Evolutionary conservation across 2,888 invertebrate species (phyloP), one percentile per base, ranked within the genome.

Genomic region (Dinocampus coccinellae): DNA sequence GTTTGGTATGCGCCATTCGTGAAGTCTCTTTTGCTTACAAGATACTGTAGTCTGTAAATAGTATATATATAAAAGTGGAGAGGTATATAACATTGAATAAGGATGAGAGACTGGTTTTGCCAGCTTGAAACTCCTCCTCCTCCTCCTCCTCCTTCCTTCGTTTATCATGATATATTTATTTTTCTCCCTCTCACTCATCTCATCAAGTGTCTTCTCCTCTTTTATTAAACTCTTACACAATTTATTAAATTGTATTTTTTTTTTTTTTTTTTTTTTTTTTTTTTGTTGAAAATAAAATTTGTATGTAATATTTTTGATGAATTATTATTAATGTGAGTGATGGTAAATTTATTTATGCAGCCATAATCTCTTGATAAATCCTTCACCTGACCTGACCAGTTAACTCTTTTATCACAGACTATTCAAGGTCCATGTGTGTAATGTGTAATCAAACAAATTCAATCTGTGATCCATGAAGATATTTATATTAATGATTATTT

Each of bases 1-100:
- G 81, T 75, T 73, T 74, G 81, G 83, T 78, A 82, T 82, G 81
- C 78, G 76, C 72, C 74, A 71, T 34, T 47, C 55, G 73, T 73
- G 69, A 74, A 70, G 62, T n/a, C 39, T 39, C 13, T 39, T 39
- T 39, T 39, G 39, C 13, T 39, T 39, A 10, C 36, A 10, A 36
- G 36, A 36, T n/a, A n/a, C n/a, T n/a, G n/a, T n/a, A n/a, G n/a
- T n/a, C 7, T 4, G 29, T 3, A 29, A 7, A 29, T 29, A 29
- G n/a, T 1, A n/a, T 36, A 36, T 36, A 36, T 39, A 74, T 76
- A 70, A 73, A 29, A 29, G n/a, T n/a, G n/a, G 73, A 74, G 73
- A 65, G 67, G 69, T 60, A 60, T 57, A 52, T 53, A n/a, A n/a
- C n/a, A n/a, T n/a, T n/a, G n/a, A n/a, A n/a, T 67, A n/a, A n/a